Evolutionary conservation across 1,140 invertebrate genomes (phyloP).

Genomic region (Platorchestia sp.): DNA sequence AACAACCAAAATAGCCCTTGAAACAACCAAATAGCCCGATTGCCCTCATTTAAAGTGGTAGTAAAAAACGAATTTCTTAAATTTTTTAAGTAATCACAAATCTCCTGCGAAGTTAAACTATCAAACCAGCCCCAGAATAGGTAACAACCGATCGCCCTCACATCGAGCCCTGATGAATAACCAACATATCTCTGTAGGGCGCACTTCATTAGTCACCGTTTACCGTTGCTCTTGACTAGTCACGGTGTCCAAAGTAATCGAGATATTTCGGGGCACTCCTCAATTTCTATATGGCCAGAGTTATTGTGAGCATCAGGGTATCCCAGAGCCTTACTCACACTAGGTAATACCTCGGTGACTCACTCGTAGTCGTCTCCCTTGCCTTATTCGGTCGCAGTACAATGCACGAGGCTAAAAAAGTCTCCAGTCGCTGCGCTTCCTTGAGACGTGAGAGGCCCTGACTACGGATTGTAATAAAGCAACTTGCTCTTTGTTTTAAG

Average conservation of each 20-base stretch:
- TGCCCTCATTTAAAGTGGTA: too few species aligned
- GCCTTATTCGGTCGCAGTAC: constrained; percentile 13
- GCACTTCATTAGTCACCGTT: neutral
- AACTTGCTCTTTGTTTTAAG: neutral
- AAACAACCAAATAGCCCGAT: too few species aligned
- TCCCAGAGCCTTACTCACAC: neutral
- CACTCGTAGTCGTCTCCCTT: neutral
- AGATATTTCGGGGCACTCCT: constrained; percentile 17
- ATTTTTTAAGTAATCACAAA: too few species aligned
- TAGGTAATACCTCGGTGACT: constrained; percentile 19
- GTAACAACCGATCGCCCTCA: neutral
- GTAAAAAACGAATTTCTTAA: too few species aligned
- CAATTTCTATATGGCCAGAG: neutral
- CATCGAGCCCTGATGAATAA: neutral
- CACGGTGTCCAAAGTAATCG: neutral
- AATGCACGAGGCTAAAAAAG: constrained; percentile 8
- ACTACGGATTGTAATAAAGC: neutral
- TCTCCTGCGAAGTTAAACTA: too few species aligned
- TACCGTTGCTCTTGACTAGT: neutral
- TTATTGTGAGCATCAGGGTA: neutral
- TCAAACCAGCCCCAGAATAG: too few species aligned
- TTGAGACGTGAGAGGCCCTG: neutral
- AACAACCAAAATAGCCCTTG: too few species aligned
- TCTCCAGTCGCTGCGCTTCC: constrained; percentile 4
- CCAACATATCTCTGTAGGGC: neutral